phyloP scores from a whole-genome alignment of 2,797 vertebrate species.

The Lithobates sylvaticus region DNA sequence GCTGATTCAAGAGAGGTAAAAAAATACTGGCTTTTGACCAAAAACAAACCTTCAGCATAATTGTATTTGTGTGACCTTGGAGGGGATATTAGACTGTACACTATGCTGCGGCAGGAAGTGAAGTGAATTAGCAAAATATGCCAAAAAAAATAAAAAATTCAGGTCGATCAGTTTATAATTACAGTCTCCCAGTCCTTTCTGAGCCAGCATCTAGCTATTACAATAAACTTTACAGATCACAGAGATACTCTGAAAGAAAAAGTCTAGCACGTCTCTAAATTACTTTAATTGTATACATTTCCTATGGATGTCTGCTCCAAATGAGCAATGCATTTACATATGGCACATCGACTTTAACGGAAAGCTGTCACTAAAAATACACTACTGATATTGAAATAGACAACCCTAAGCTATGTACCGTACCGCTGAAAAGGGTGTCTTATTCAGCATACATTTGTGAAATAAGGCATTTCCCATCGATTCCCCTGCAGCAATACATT shows the following conservation, averaged over 20 bases:
- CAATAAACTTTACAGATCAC: not conserved
- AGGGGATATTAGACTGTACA: not conserved
- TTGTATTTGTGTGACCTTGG: not conserved
- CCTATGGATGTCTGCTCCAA: not conserved
- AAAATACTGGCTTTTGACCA: not conserved
- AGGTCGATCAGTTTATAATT: too few relatives aligned
- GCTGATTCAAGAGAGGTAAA: too few relatives aligned
- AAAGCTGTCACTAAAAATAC: conserved; percentile 36
- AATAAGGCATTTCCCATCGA: conserved; percentile 20
- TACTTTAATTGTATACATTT: not conserved
- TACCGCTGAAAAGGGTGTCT: conserved; percentile 16
- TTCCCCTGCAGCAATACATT: conserved; percentile 47
- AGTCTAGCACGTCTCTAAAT: conserved; percentile 6
- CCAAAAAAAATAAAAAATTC: too few relatives aligned
- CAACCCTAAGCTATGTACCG: conserved; percentile 34
- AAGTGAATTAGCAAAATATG: not conserved
- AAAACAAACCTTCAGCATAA: not conserved
- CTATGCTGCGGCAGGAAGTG: not conserved
- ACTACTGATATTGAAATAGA: conserved; percentile 40
- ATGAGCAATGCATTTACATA: conserved; percentile 21
- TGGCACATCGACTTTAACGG: conserved; percentile 38
- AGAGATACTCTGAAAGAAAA: conserved; percentile 15
- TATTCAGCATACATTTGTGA: conserved; percentile 44
- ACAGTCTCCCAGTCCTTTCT: not conserved
- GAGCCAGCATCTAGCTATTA: not conserved